Evolutionary conservation across 2,113 vertebrate species (phyloP), one percentile per base, ranked within the genome.

Genomic region (Dromas ardeola): DNA sequence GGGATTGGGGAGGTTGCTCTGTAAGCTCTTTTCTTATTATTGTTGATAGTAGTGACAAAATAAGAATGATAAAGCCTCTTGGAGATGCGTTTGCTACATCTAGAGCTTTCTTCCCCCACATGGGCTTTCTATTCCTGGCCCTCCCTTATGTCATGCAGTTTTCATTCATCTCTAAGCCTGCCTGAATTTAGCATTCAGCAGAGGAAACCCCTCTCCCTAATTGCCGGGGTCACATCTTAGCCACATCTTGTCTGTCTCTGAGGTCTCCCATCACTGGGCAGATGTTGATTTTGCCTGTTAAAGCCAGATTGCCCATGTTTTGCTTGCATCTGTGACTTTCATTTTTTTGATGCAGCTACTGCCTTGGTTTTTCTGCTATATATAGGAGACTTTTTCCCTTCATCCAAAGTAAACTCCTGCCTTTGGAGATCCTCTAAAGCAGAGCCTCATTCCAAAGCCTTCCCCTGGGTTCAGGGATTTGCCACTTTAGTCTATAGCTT

Each of bases 41-140:
- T 96, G 94, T 96, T 97, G 94, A 91, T 97, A 96, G 96, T 97
- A 97, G 93, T 90, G 94, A 94, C 95, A 97, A 97, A 97, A 95
- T 96, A 96, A 93, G 95, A 95, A 93, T 88, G 91, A 96, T 95
- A 95, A 97, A 97, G 59, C 86, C 83, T 96, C 90, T 94, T 77
- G 91, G 78, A 97, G 94, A 94, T 96, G 86, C 89, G 13, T 95
- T 96, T 3, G 62, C 89, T 94, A 94, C 95, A 96, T 97, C 78
- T 97, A 96, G 87, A 94, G 94, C 2, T 3, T 91, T 96, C 96
- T 97, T 96, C 96, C 95, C 96, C 96, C 96, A 96, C 96, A 94
- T 90, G 58, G 81, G 93, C 32, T 95, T 97, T 96, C 95, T 96
- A 97, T 96, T 97, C 95, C 88, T 95, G 94, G 94, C 83, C 86